Base-by-base conservation (phyloP, 2,113 vertebrate genomes). In the Sisor rabdophorus region DNA sequence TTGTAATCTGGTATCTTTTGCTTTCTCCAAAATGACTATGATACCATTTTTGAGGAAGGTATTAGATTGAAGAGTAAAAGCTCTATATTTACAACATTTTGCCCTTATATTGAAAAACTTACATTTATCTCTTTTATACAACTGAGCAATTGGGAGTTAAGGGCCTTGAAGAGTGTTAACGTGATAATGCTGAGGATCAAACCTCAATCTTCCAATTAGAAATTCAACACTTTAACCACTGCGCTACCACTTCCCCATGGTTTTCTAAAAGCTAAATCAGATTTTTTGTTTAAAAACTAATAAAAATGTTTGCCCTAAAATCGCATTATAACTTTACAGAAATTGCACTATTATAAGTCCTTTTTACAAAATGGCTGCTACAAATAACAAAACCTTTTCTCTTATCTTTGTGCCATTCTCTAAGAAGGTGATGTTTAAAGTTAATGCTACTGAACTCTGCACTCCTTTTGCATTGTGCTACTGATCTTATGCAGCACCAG, bases 361-460 rank as follows among this genome's bases (percentile, higher is more conserved):
- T 81, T 83, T 85, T 20, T 52, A 12, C 20, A 52, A 87, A 86
- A 86, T 80, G 83, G 85, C 63, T 64, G 82, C 61, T 83, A 50
- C 11, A 44, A 82, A 79, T 76, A 86, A 89, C 88, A 86, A 87
- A 87, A 77, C 6, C 19, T 13, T 67, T 84, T 85, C 84, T 87
- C 84, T 85, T 85, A 87, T 89, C 83, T 69, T 85, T 63, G 77
- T 80, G 85, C 81, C 84, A 86, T 82, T 82, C 82, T 78, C 81
- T 87, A 89, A 85, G 85, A 86, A 84, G 87, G 88, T 87, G 87
- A 90, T 86, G 86, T 73, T 79, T 32, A 48, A 47, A 81, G 73
- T 69, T 90, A 54, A 72, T 78, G 68, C 68, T 67, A 63, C 72
- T 75, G 58, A 69, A 81, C 80, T 81, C 20, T 28, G 19, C 28